These are phyloP conservation scores for Eclectus roratus DNA, from an alignment of 2,113 vertebrate genomes.

Conservation along the genomic window DNA sequence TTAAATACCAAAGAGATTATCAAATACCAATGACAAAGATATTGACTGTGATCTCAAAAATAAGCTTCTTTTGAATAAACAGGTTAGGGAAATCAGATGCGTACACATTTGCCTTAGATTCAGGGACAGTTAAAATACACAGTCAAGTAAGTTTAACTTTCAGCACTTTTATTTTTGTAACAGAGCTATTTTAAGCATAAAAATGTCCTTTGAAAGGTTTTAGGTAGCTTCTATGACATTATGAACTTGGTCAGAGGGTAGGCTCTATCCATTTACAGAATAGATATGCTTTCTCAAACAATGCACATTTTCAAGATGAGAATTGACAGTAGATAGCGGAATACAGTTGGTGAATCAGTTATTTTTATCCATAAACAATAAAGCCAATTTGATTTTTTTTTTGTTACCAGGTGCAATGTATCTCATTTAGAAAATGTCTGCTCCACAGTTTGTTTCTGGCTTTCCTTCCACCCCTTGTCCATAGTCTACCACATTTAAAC, in stretches of 20 bases:
- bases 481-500: not conserved
- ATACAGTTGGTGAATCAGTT: not conserved
- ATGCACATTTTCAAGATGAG: not conserved
- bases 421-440: not conserved
- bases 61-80: not conserved
- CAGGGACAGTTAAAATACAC: not conserved
- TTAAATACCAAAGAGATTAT: not conserved
- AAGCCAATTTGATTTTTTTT: not conserved
- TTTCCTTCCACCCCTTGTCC: not conserved
- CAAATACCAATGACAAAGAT: not conserved
- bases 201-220: not conserved
- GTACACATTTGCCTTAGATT: not conserved
- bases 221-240: not conserved
- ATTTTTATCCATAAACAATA: not conserved
- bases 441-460: not conserved
- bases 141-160: not conserved
- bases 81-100: not conserved
- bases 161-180: conserved; percentile 9
- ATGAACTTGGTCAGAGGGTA: accelerated
- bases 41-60: not conserved
- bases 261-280: not conserved
- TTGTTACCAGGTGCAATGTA: not conserved
- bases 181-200: not conserved
- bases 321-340: not conserved
- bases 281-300: not conserved